These are phyloP conservation scores for Aquatica leii DNA, from an alignment of 2,888 invertebrate genomes.

Conservation along the genomic window DNA sequence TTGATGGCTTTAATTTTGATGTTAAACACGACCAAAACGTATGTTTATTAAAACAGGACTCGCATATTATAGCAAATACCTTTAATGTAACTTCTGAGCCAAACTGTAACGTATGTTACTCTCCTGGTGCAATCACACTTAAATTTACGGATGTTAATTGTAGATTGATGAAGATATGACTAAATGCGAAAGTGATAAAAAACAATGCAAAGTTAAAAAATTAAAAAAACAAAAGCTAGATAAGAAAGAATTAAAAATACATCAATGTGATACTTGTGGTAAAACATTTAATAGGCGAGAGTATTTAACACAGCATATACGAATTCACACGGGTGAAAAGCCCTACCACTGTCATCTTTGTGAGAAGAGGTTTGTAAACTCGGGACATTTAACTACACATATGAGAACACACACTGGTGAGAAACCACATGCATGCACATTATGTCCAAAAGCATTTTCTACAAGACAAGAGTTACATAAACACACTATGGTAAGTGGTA, in stretches of 20 bases:
- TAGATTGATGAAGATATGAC: not conserved
- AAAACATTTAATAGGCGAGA: constrained; percentile 56
- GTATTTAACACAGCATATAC: constrained; percentile 52
- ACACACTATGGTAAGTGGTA: constrained; percentile 50
- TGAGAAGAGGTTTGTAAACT: constrained; percentile 52
- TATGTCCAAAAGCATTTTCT: constrained; percentile 52
- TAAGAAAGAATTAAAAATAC: constrained; percentile 46
- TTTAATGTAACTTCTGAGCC: constrained; percentile 20
- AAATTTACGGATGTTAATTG: not conserved
- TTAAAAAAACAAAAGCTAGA: constrained; percentile 30
- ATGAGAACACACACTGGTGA: constrained; percentile 53
- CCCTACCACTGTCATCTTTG: constrained; percentile 52
- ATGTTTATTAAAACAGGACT: constrained; percentile 28
- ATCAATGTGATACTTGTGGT: constrained; percentile 57
- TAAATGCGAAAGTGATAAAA: constrained; percentile 4
- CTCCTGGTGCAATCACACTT: not conserved
- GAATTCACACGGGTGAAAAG: constrained; percentile 53
- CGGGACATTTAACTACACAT: constrained; percentile 52
- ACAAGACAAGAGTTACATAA: constrained; percentile 51
- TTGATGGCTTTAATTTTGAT: constrained; percentile 38
- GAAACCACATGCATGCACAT: constrained; percentile 46
- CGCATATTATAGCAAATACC: constrained; percentile 23
- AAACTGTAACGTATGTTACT: constrained; percentile 12
- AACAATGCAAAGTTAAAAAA: constrained; percentile 5
- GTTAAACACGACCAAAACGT: constrained; percentile 40